These are phyloP conservation scores for Drosophila busckii DNA, from an alignment of 1,140 invertebrate species.

Conservation along the genomic window DNA sequence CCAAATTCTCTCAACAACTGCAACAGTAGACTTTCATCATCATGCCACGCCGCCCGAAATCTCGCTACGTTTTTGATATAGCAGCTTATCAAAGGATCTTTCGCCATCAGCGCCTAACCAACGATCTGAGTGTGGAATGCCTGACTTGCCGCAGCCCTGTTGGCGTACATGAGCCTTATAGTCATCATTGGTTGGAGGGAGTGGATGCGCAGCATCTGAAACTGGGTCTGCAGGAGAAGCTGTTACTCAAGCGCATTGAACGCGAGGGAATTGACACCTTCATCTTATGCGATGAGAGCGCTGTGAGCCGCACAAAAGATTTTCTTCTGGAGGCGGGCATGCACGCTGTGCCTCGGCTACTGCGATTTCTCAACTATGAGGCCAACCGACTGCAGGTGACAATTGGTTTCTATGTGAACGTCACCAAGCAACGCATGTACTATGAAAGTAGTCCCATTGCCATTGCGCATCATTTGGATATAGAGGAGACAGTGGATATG, in stretches of 20 bases:
- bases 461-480: slow-evolving; percentile 44
- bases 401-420: slow-evolving; percentile 51
- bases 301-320: slow-evolving; percentile 25
- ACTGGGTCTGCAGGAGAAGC: slow-evolving; percentile 13
- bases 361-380: slow-evolving; percentile 42
- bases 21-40: slow-evolving; percentile 1
- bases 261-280: slow-evolving; percentile 37
- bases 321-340: slow-evolving; percentile 51
- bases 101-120: slow-evolving; percentile 34
- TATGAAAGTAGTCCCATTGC: slow-evolving; percentile 33
- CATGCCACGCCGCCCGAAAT: slow-evolving; percentile 35
- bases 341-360: slow-evolving; percentile 43
- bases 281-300: slow-evolving; percentile 48
- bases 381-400: slow-evolving; percentile 27
- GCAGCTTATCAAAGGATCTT: slow-evolving; percentile 24
- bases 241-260: slow-evolving; percentile 37
- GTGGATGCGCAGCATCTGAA: slow-evolving; percentile 18
- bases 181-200: slow-evolving; percentile 37
- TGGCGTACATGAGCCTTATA: slow-evolving; percentile 29
- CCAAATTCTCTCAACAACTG: fast-evolving
- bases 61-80: slow-evolving; percentile 43
- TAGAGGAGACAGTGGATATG: slow-evolving; percentile 48
- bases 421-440: slow-evolving; percentile 29
- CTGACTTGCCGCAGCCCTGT: slow-evolving; percentile 31
- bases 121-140: slow-evolving; percentile 24